phyloP scores from a whole-genome alignment of 1,140 invertebrate species.

The Sarcophaga bullata region DNA sequence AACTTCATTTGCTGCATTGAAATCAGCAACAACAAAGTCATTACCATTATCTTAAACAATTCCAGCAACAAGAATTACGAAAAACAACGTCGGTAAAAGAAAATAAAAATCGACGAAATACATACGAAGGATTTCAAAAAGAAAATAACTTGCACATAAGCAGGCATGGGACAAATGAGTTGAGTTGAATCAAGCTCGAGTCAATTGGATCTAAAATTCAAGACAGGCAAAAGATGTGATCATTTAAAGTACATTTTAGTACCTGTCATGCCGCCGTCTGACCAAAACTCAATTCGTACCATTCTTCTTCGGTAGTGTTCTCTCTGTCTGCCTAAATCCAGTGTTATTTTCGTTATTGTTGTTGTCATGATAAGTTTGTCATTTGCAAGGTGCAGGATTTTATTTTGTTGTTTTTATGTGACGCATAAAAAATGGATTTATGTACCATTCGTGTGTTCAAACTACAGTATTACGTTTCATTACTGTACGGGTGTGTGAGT shows the following conservation, averaged over 20 bases:
- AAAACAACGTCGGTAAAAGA: neutral
- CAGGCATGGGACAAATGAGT: too few relatives aligned
- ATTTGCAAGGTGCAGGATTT: slow-evolving; percentile 19
- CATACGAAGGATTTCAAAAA: neutral
- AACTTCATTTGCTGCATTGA: neutral
- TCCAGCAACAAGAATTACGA: neutral
- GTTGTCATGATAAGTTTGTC: slow-evolving; percentile 10
- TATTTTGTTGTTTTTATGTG: slow-evolving; percentile 14
- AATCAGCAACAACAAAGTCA: neutral
- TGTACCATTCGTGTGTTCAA: slow-evolving; percentile 5
- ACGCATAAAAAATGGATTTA: slow-evolving; percentile 17
- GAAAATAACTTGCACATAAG: neutral
- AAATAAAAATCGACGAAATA: neutral
- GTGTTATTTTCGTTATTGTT: too few relatives aligned
- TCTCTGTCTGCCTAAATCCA: too few relatives aligned
- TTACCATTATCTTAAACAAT: neutral
- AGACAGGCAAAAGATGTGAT: neutral
- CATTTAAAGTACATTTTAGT: slow-evolving; percentile 24
- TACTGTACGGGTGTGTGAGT: neutral
- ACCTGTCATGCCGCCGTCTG: neutral
- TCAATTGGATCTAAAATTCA: too few relatives aligned
- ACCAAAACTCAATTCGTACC: neutral
- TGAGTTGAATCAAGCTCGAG: too few relatives aligned
- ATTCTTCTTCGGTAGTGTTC: too few relatives aligned
- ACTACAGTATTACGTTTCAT: slow-evolving; percentile 13